These are phyloP conservation scores for Drosophila rhopaloa DNA, from an alignment of 1,140 invertebrate genomes.

Conservation along the genomic window DNA sequence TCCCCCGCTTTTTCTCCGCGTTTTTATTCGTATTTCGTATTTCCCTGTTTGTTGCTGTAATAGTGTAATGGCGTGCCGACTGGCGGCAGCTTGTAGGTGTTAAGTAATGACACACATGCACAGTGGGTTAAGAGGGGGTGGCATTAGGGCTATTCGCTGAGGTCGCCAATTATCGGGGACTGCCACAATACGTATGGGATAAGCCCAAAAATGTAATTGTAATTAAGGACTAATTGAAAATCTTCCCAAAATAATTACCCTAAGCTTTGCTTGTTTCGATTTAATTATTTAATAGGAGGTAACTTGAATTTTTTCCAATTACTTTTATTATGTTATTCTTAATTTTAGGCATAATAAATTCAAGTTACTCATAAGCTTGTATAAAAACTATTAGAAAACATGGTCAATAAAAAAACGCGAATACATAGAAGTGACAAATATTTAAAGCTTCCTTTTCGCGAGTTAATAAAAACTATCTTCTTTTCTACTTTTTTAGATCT, in stretches of 20 bases:
- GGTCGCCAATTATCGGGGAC: constrained; percentile 43
- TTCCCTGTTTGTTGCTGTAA: constrained; percentile 57
- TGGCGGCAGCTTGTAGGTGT: constrained; percentile 61
- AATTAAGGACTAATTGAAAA: constrained; percentile 19
- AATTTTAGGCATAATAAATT: too few relatives aligned
- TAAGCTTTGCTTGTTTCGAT: neutral
- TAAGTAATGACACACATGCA: constrained; percentile 66
- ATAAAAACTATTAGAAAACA: too few relatives aligned
- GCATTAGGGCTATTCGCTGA: constrained; percentile 59
- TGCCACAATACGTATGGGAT: constrained; percentile 13
- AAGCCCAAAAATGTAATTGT: constrained; percentile 1
- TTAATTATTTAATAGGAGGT: neutral
- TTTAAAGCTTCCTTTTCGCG: neutral
- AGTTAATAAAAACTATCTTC: neutral
- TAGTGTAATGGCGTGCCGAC: constrained; percentile 75
- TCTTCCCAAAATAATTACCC: neutral
- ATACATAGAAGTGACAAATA: neutral
- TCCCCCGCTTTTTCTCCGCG: neutral
- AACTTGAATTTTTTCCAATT: neutral
- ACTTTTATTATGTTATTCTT: neutral
- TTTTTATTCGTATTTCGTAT: constrained; percentile 13
- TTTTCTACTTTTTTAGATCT: too few relatives aligned
- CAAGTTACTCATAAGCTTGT: too few relatives aligned
- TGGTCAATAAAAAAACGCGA: too few relatives aligned
- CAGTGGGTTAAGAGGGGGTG: neutral